Conservation (phyloP, 1,140 invertebrate species). For the Palaemon carinicauda region DNA sequence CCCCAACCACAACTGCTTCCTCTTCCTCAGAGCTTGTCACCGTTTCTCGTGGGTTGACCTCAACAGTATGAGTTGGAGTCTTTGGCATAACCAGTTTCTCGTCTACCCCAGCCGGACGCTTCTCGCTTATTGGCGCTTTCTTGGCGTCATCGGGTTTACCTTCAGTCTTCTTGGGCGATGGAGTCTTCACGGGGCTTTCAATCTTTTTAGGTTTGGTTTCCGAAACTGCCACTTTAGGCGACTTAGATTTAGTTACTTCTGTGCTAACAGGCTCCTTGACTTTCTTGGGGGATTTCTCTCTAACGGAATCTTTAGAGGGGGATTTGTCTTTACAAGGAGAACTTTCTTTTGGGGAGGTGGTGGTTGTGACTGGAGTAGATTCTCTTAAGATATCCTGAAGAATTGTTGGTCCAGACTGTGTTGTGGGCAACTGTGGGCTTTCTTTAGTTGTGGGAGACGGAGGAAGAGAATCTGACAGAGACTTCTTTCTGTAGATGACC, state of each 20-base stretch:
- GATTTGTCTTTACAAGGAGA: slow-evolving; percentile 24
- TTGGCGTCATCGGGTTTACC: not conserved
- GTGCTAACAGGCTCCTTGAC: not conserved
- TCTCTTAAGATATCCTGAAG: not conserved
- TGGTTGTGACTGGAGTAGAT: not conserved
- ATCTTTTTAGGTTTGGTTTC: not conserved
- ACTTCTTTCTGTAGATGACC: slow-evolving; percentile 30
- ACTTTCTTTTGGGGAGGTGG: not conserved
- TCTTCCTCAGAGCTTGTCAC: slow-evolving; percentile 25
- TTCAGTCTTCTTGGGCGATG: not conserved
- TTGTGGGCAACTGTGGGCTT: slow-evolving; percentile 4
- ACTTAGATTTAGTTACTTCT: not conserved
- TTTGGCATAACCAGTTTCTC: slow-evolving; percentile 20
- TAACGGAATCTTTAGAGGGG: slow-evolving; percentile 25
- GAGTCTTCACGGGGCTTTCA: not conserved
- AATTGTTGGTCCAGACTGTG: slow-evolving; percentile 32
- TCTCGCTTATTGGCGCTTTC: not conserved
- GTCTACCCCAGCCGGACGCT: not conserved
- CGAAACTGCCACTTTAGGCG: not conserved
- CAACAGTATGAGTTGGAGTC: not conserved
- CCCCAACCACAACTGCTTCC: slow-evolving; percentile 31
- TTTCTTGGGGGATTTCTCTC: slow-evolving; percentile 26
- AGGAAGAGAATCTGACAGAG: slow-evolving; percentile 20
- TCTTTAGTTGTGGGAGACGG: slow-evolving; percentile 28
- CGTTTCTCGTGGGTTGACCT: not conserved